Conservation (phyloP, 2,113 vertebrate genomes). For the Paramormyrops kingsleyae region DNA sequence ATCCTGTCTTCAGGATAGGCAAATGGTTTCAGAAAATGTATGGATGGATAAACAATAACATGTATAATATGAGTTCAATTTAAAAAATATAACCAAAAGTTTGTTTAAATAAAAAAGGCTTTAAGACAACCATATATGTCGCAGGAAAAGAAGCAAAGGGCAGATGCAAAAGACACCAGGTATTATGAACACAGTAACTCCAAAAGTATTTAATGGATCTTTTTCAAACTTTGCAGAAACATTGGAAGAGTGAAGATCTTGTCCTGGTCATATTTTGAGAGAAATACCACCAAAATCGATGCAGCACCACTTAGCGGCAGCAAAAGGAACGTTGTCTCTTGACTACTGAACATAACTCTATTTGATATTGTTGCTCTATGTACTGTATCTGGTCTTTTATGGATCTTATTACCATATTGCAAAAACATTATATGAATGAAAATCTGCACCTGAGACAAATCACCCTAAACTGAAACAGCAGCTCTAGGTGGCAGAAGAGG, state of each 20-base stretch:
- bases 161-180: background rate
- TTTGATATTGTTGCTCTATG: too few relatives aligned
- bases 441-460: background rate
- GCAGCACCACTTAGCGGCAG: too few relatives aligned
- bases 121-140: background rate
- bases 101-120: background rate
- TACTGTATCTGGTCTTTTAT: too few relatives aligned
- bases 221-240: background rate
- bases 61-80: background rate
- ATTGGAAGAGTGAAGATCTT: background rate
- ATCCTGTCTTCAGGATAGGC: background rate
- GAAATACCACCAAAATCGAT: too few relatives aligned
- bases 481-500: too few relatives aligned
- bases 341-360: background rate
- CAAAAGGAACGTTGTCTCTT: background rate
- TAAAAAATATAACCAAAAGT: background rate
- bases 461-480: background rate
- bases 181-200: background rate
- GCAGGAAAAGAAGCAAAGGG: background rate
- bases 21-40: background rate
- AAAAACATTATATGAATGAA: background rate
- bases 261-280: background rate
- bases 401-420: background rate
- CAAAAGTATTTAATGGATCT: background rate
- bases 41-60: background rate